phyloP scores from a whole-genome alignment of 2,888 invertebrate species.

The Archaeoteleia sp. region DNA sequence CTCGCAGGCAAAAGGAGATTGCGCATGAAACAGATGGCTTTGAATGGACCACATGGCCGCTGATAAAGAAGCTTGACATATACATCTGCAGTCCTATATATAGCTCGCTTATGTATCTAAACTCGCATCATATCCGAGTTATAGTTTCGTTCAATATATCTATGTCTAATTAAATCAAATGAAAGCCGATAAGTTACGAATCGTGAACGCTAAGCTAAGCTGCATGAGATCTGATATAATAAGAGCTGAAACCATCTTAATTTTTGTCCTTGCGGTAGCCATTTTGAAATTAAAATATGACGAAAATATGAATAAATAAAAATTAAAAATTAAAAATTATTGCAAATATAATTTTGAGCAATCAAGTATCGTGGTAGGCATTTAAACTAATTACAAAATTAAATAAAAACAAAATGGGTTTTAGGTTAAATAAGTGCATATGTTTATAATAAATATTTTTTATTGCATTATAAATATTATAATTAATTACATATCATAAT shows the following conservation, averaged over 20 bases:
- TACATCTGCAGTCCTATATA: constrained; percentile 59
- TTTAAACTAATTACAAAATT: no score
- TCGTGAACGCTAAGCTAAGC: neutral
- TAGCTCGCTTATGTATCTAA: constrained; percentile 45
- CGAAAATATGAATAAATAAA: no score
- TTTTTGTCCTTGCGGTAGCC: neutral
- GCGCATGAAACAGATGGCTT: constrained; percentile 61
- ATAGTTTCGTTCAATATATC: neutral
- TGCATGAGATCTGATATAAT: neutral
- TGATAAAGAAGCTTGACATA: constrained; percentile 46
- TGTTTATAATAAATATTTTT: no score
- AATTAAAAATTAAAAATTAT: no score
- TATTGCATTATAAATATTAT: no score
- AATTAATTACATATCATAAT: no score
- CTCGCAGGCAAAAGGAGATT: constrained; percentile 23
- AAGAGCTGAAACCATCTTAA: no score
- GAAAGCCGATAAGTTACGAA: constrained; percentile 12
- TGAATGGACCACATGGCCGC: constrained; percentile 64
- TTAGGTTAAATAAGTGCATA: no score
- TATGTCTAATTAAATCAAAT: constrained; percentile 11
- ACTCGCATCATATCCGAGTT: neutral
- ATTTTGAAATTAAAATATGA: no score
- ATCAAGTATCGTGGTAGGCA: no score
- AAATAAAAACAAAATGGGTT: no score
- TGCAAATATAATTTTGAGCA: no score